Base-by-base conservation (phyloP, 2,888 invertebrate species). In the Hecatera dysodea region DNA sequence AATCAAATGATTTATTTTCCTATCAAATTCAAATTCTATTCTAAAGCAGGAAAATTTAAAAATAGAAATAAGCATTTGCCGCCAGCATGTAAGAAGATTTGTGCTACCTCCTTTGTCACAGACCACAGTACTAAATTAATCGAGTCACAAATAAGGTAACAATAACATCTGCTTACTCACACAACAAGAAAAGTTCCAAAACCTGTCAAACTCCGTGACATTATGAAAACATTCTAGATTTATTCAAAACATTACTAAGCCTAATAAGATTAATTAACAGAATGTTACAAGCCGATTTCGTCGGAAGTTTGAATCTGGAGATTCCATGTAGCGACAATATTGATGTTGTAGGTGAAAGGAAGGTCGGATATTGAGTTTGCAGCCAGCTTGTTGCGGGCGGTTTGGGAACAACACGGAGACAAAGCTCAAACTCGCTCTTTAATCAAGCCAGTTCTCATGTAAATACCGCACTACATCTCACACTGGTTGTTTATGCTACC, bases 381-480 rank as follows among this genome's bases (percentile, higher is more conserved):
- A 52, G 50, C 63, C 27, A 65, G 57, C 69, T 60, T 83, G 79
- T 83, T 72, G 67, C 46, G 67, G 50, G 69, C 59, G 53, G 69
- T 63, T 62, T 55, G 75, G 75, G 69, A 79, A 84, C 82, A 83
- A 82, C 80, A 86, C 69, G 59, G 75, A 52, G 68, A 52, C 50
- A 53, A 29, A 55, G 64, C 64, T 69, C 76, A 67, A 68, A 80
- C 75, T 61, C 63, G 75, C 80, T 78, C 84, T 86, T 87, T 88
- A 88, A 87, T 89, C 83, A 86, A 86, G 67, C 72, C 70, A 72
- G 85, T 85, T 85, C 80, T 82, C 75, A 84, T 87, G 86, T 87
- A 82, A 87, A 87, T 87, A 85, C 81, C 66, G 61, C 59, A 57
- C 65, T 78, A 59, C 59, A 69, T 56, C 24, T 2, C 15, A 62